Base-by-base conservation (phyloP, 2,888 invertebrate species). In the Apotomis betuletana region DNA sequence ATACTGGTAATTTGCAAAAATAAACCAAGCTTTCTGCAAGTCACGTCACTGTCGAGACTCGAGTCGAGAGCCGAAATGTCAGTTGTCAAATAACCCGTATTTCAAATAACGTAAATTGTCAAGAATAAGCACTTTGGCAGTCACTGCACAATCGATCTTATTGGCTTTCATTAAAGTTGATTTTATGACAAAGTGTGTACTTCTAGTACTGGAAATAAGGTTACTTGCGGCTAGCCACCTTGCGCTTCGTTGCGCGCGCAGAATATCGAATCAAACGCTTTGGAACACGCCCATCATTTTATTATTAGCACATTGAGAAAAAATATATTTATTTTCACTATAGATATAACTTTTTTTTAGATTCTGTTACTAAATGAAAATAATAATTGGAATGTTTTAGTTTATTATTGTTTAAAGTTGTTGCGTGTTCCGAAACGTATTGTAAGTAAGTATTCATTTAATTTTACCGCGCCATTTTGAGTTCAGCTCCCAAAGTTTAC, bases 211-310 rank as follows among this genome's bases (percentile, higher is more conserved):
- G 15, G 46, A 57, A 67, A 15, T 36, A n/a, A 44, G 8, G 12
- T 13, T 9, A 36, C 13, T 41, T 12, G 9, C n/a, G 51, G 2
- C 9, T 38, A 44, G n/a, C 44, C 46, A 15, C 13, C 27, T 64
- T 8, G 46, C 60, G 63, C 54, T 68, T 44, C 67, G 63, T 38
- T 72, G 72, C 72, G 72, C 72, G 72, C 72, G 72, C 72, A 72
- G 60, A 15, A 8, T 27, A 51, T 64, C 52, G 59, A 59, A 67
- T 6, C 5, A 27, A 49, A 4, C 10, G 61, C 27, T 9, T 49
- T 49, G 10, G 49, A 49, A 10, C 46, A 8, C 49, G 15, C 49
- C 3, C n/a, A 52, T 38, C 5, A 6, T 44, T 41, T 41, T 13
- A 60, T 27, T 27, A 27, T 27, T 27, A 27, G 27, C 27, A 15